A percentile compares a stretch with the other conserved stretches of the same genome.
Conservation (phyloP, 2,797 vertebrate genomes). For the Diplodus puntazzo region DNA sequence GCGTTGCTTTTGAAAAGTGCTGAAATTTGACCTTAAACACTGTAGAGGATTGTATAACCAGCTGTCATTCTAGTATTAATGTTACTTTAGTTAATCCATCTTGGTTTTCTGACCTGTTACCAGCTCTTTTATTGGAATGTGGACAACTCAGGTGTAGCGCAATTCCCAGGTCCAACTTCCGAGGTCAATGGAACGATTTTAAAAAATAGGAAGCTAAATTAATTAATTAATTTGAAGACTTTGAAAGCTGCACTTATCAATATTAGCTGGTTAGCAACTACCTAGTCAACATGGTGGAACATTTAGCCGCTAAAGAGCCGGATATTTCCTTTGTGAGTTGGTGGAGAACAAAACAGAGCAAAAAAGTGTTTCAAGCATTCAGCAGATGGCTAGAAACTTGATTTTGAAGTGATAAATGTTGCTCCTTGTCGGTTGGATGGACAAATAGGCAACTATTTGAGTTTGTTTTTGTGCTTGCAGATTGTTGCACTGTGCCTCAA, state of each 20-base stretch:
- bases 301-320: not conserved
- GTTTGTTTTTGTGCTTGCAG: not conserved
- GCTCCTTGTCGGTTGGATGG: not conserved
- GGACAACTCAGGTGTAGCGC: too few species aligned
- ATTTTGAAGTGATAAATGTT: not conserved
- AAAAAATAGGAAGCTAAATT: too few species aligned
- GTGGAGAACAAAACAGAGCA: not conserved
- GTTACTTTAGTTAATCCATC: too few species aligned
- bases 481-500: not conserved
- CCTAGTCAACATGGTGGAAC: not conserved
- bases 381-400: not conserved
- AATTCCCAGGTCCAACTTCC: too few species aligned
- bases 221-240: not conserved
- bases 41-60: too few species aligned
- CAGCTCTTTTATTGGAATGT: too few species aligned
- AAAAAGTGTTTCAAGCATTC: too few species aligned
- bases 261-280: not conserved
- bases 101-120: too few species aligned
- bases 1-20: too few species aligned
- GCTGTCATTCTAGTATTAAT: too few species aligned
- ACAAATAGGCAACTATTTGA: not conserved
- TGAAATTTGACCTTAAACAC: too few species aligned
- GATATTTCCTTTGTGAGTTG: not conserved
- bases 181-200: too few species aligned
- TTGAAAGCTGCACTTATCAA: slow-evolving; percentile 1